These are phyloP conservation scores for Drosophila mayri DNA, from an alignment of 1,140 invertebrate genomes.

Conservation along the genomic window DNA sequence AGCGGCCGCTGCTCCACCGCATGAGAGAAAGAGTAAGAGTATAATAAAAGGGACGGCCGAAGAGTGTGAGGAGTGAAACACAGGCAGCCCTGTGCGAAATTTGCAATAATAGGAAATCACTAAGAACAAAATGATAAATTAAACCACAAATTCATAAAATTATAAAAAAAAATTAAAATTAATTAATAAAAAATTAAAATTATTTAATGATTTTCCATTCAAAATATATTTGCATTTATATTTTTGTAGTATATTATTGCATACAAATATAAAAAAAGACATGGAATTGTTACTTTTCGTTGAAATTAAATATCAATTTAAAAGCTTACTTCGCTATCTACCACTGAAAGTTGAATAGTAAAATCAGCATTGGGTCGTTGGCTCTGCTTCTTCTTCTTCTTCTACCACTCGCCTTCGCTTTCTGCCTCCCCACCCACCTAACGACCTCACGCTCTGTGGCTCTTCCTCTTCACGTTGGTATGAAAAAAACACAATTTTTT, in stretches of 20 bases:
- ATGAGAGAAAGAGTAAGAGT: slow-evolving; percentile 2
- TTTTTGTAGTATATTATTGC: too few species aligned
- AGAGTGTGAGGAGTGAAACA: slow-evolving; percentile 10
- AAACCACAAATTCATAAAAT: too few species aligned
- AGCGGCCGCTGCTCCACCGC: slow-evolving; percentile 23
- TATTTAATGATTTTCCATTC: too few species aligned
- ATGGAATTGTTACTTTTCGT: too few species aligned
- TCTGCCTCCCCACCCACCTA: slow-evolving; percentile 4
- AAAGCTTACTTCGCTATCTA: too few species aligned
- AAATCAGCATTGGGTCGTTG: slow-evolving; percentile 39
- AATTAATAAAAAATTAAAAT: too few species aligned
- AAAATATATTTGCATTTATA: too few species aligned
- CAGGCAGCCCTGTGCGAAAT: slow-evolving; percentile 31
- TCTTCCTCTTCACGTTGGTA: slow-evolving; percentile 40
- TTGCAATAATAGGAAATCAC: background rate
- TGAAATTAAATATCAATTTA: too few species aligned
- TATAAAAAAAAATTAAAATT: too few species aligned
- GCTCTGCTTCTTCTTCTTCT: slow-evolving; percentile 17
- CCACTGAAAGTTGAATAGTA: background rate
- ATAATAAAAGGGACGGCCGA: slow-evolving; percentile 2
- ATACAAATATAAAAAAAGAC: too few species aligned
- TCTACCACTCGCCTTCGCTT: slow-evolving; percentile 15
- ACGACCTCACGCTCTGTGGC: slow-evolving; percentile 21
- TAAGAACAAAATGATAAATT: too few species aligned
- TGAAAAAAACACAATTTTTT: slow-evolving; percentile 44